These are phyloP conservation scores for Pseudomyrmex sp. DNA, from an alignment of 1,140 invertebrate species.

Conservation along the genomic window DNA sequence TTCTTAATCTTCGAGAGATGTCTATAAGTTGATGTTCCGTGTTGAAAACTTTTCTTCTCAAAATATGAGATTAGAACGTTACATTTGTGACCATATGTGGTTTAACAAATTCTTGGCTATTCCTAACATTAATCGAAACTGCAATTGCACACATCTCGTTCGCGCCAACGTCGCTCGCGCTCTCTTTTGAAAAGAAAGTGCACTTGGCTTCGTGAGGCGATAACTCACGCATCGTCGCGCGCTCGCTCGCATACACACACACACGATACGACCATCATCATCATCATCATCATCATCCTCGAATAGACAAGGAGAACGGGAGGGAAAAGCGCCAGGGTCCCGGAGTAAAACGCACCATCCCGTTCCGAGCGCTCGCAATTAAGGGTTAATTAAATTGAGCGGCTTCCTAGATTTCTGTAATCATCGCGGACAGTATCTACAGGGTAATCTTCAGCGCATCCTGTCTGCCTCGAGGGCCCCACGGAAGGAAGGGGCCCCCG, in stretches of 20 bases:
- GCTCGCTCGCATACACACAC: background rate
- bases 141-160: background rate
- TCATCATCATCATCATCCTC: conserved; percentile 56
- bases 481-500: conserved; percentile 84
- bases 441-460: conserved; percentile 84
- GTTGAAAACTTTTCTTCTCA: background rate
- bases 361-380: conserved; percentile 72
- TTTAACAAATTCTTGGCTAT: background rate
- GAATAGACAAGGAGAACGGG: conserved; percentile 55
- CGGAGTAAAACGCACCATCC: conserved; percentile 58
- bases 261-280: conserved; percentile 16
- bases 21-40: too few relatives aligned
- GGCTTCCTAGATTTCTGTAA: conserved; percentile 84
- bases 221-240: conserved; percentile 54
- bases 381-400: conserved; percentile 83
- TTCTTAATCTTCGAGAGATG: too few relatives aligned
- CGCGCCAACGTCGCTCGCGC: background rate
- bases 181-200: conserved; percentile 32
- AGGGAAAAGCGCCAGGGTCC: conserved; percentile 29
- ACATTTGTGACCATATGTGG: background rate
- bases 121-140: background rate
- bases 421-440: conserved; percentile 84
- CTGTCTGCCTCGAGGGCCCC: conserved; percentile 83
- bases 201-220: conserved; percentile 25
- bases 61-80: background rate